These are phyloP conservation scores for Lottia scabra DNA, from an alignment of 2,888 invertebrate genomes.

Conservation along the genomic window DNA sequence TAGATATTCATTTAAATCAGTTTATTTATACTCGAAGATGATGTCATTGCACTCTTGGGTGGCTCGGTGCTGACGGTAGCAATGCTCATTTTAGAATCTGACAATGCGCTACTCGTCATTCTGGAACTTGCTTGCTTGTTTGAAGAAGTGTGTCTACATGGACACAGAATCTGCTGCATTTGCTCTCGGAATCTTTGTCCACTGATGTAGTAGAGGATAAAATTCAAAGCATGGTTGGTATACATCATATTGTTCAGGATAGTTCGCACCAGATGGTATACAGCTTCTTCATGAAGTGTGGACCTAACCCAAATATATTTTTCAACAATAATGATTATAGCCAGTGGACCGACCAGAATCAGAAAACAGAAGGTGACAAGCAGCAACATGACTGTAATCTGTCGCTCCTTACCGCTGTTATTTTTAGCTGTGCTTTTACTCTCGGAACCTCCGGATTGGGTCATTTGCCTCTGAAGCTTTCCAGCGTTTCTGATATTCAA, in stretches of 20 bases:
- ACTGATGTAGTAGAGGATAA: constrained; percentile 27
- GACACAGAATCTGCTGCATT: constrained; percentile 1
- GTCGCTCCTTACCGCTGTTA: constrained; percentile 8
- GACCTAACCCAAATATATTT: constrained; percentile 10
- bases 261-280: constrained; percentile 20
- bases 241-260: constrained; percentile 26
- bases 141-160: neutral
- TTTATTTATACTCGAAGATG: too few species aligned
- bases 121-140: neutral
- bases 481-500: constrained; percentile 10
- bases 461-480: constrained; percentile 9
- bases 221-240: constrained; percentile 30
- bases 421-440: neutral
- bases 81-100: neutral
- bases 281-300: constrained; percentile 14
- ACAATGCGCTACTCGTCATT: neutral
- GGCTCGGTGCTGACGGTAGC: neutral
- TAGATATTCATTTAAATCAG: too few species aligned
- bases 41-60: too few species aligned
- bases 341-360: constrained; percentile 23
- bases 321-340: constrained; percentile 26
- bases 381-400: constrained; percentile 25
- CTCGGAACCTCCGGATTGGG: neutral
- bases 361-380: constrained; percentile 26
- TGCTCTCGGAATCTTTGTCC: constrained; percentile 19